Evolutionary conservation across 2,113 vertebrate genomes (phyloP), one percentile per base, ranked within the genome.

Genomic region (Leucopsar rothschildi): DNA sequence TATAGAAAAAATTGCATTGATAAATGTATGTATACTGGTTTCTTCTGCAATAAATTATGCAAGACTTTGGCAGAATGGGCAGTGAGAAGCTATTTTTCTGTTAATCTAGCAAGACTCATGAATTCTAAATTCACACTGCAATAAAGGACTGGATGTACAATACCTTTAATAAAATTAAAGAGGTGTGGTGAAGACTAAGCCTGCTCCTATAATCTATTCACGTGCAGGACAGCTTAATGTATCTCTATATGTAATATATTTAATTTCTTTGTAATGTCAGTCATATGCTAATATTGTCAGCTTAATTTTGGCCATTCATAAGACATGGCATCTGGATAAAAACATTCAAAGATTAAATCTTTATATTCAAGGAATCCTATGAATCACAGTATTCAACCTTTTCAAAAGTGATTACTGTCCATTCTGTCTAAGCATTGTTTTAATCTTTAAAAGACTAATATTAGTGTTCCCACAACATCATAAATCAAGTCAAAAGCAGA

Each of bases 321-420:
- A 97, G 77, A 92, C 44, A 77, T 22, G 64, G 22, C 24, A 83
- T 95, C 55, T n/a, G 63, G 49, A 89, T 70, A 92, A 60, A 79
- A 92, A 69, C 79, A 45, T 88, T 88, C 94, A 37, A 76, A 95
- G 95, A 91, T 72, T 42, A 79, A 94, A 97, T 86, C 85, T 90
- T 82, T 94, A 20, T 72, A 85, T 87, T 92, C 77, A 91, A 42
- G 69, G 79, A 91, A 49, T 95, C 75, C 57, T 95, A 95, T 95
- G 93, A 96, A 97, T 96, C 84, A 94, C 53, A 82, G 69, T 53
- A 75, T 65, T 95, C 82, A 95, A 91, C 45, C 56, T 96, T 97
- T 95, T 95, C 82, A 93, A 89, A 89, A 78, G 69, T 75, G 61
- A 93, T 97, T 89, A 93, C 27, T 80, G 84, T 81, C 79, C 82